Evolutionary conservation across 2,797 vertebrate genomes (phyloP).

Genomic region (Jordanella pulchra): DNA sequence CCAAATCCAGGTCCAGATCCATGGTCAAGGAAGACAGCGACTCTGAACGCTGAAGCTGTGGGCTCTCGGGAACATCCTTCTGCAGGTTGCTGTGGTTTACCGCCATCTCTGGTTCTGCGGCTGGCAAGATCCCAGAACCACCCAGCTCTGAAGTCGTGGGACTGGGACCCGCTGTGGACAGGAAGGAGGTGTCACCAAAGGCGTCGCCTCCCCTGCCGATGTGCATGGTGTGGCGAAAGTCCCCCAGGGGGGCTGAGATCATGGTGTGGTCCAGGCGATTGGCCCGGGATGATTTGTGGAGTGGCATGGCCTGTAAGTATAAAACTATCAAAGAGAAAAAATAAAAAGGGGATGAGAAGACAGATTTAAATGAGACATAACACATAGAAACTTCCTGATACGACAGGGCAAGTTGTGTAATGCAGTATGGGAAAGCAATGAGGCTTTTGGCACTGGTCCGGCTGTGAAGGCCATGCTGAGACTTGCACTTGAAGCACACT

Average conservation of each 20-base stretch:
- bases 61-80: conserved; percentile 45
- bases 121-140: conserved; percentile 35
- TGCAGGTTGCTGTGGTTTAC: conserved; percentile 46
- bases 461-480: conserved; percentile 78
- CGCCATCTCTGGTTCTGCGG: conserved; percentile 39
- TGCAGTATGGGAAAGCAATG: conserved; percentile 58
- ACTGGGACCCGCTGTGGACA: conserved; percentile 82
- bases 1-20: conserved; percentile 83
- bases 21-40: conserved; percentile 81
- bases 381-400: conserved; percentile 29
- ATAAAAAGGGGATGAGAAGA: background rate
- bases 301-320: conserved; percentile 82
- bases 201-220: conserved; percentile 91
- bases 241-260: conserved; percentile 86
- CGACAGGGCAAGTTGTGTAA: conserved; percentile 63
- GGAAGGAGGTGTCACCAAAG: conserved; percentile 93
- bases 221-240: conserved; percentile 95
- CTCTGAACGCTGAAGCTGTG: conserved; percentile 78
- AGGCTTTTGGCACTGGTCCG: conserved; percentile 52
- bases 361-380: background rate
- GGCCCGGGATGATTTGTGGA: conserved; percentile 86
- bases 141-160: conserved; percentile 48
- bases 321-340: conserved; percentile 1
- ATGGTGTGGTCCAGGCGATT: conserved; percentile 86
- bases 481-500: conserved; percentile 78